Evolutionary conservation across 2,888 invertebrate genomes (phyloP).

Genomic region (Diaprepes abbreviatus): DNA sequence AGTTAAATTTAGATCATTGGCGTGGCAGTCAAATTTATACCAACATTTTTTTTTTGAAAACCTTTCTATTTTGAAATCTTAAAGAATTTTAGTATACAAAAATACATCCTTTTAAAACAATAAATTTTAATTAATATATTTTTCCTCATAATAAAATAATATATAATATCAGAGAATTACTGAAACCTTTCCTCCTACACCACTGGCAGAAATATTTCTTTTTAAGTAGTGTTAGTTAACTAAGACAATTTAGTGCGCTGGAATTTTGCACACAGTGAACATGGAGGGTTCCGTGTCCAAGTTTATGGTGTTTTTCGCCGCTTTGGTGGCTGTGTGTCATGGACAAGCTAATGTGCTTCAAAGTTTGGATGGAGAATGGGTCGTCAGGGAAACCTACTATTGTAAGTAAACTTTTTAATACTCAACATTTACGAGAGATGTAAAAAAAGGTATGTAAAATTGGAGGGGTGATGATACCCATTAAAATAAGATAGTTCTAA

Average conservation of each 20-base stretch:
- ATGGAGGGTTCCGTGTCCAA: constrained; percentile 17
- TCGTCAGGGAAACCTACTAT: constrained; percentile 1
- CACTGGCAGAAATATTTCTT: not conserved
- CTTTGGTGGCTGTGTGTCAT: constrained; percentile 5
- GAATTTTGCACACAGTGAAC: not conserved
- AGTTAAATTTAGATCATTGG: not conserved
- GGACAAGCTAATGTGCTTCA: constrained; percentile 22
- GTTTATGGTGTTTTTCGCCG: constrained; percentile 13
- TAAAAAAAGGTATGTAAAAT: no score
- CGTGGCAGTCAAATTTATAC: not conserved
- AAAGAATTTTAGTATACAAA: no score
- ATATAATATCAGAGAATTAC: no score
- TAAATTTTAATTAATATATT: no score
- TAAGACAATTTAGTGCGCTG: not conserved
- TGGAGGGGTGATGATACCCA: no score
- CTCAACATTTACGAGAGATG: no score
- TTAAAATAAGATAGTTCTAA: no score
- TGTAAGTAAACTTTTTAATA: constrained; percentile 46
- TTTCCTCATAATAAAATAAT: no score
- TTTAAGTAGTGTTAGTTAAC: not conserved
- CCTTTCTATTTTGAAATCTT: not conserved
- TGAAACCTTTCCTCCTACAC: not conserved
- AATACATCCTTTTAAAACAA: no score
- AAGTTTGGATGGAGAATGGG: constrained; percentile 52
- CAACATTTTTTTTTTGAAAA: not conserved